Evolutionary conservation across 1,140 invertebrate species (phyloP), one percentile per base, ranked within the genome.

Genomic region (Drosophila miranda): DNA sequence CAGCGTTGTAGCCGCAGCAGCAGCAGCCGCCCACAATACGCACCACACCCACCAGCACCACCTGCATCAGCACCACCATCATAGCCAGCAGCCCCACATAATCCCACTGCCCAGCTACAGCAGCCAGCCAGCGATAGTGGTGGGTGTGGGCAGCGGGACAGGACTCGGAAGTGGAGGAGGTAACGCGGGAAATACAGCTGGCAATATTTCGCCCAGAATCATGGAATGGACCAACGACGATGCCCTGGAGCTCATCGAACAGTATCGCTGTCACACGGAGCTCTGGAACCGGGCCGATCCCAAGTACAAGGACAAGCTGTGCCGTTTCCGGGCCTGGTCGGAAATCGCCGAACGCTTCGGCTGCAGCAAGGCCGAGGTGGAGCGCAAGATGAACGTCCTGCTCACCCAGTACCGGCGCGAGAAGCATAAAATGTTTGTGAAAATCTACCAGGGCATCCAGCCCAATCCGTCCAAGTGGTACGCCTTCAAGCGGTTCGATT

Each of bases 321-420:
- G 91, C 8, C 90, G 92, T 2, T 92, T 91, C 45, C 83, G 90
- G 0, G 92, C 91, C 0, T 92, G 92, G 75, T 90, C 91, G 5
- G 91, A 92, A 21, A 90, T 92, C 0, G 92, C 92, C 14, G 91
- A 92, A 14, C 89, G 91, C 3, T 91, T 92, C 21, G 81, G 90
- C 16, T 92, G 91, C 73, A 92, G 91, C 68, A 92, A 90, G 30
- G 90, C 91, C 8, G 92, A 92, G 58, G 89, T 92, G 19, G 92
- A 92, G 62, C 92, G 92, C 28, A 92, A 92, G 44, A 92, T 92
- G 77, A 92, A 92, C 5, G 92, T 92, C 9, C 70, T 92, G 26
- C 90, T 92, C 6, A 92, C 92, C 11, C 92, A 92, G 13, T 92
- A 92, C 52, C 76, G 92, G 7, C 90, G 92, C 11, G 92, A 92